Conservation (phyloP, 2,888 invertebrate genomes). For the Chrysodeixis includens region DNA sequence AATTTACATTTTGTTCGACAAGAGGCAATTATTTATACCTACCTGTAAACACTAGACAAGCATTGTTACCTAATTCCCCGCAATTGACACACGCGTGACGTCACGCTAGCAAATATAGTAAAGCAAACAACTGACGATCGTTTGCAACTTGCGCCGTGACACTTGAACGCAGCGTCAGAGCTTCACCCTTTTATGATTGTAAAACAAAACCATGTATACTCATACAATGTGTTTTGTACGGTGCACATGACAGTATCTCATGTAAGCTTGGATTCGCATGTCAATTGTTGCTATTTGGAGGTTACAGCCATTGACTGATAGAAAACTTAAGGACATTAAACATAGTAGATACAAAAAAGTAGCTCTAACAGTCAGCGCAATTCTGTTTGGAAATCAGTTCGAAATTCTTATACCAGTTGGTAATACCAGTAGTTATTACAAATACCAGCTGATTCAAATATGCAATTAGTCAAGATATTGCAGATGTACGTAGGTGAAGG, state of each 20-base stretch:
- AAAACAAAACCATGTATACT: neutral
- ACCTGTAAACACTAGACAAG: neutral
- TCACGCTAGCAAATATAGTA: slow-evolving; percentile 29
- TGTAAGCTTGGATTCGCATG: neutral
- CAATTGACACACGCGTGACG: slow-evolving; percentile 48
- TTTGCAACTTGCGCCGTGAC: slow-evolving; percentile 12
- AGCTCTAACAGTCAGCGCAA: no score
- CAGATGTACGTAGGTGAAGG: slow-evolving; percentile 22
- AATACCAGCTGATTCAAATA: slow-evolving; percentile 7
- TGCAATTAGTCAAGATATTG: slow-evolving; percentile 43
- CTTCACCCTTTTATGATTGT: neutral
- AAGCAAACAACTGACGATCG: slow-evolving; percentile 16
- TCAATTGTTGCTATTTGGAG: neutral
- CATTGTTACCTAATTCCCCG: slow-evolving; percentile 29
- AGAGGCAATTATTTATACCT: neutral
- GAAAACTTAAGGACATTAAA: neutral
- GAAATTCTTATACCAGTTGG: neutral
- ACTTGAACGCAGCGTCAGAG: neutral
- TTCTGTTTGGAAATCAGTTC: neutral
- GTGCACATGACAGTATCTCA: neutral
- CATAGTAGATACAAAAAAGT: no score
- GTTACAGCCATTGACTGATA: neutral
- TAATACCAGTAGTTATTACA: neutral
- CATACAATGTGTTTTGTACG: neutral
- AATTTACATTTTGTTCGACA: neutral